Evolutionary conservation across 2,113 vertebrate species (phyloP), one percentile per base, ranked within the genome.

Genomic region (Callionymus lyra): DNA sequence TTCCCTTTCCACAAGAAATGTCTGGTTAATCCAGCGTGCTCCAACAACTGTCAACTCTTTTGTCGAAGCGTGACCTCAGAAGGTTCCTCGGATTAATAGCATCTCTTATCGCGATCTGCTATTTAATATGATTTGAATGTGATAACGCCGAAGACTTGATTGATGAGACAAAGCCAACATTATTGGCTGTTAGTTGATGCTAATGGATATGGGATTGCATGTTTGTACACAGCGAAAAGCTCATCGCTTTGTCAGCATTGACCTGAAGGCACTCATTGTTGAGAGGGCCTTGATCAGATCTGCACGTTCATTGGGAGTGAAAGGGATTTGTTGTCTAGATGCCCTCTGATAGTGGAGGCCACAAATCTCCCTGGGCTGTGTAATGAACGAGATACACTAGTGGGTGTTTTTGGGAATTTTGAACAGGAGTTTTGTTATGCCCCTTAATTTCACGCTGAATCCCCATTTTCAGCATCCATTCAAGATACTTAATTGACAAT

Each of bases 121-220:
- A 44, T 42, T 80, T 67, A 50, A 76, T 70, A 41, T 44, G 12
- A 59, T 69, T 73, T 73, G 62, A 61, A 65, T 59, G 55, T 64
- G 63, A 68, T 59, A 65, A 68, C 44, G 50, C 59, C 40, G 59
- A 34, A 50, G 64, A 69, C 62, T 37, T 38, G 46, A 75, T 47
- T 66, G 60, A 69, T 79, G 41, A 53, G 62, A 49, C 38, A 34
- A 57, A 62, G 31, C 34, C 12, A 11, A 13, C 35, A 43, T 10
- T 16, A 18, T 37, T 17, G 5, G 32, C 47, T 59, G 59, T 57
- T 56, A 56, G 10, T 59, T 33, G n/a, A 27, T 55, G 39, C 31
- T 54, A 47, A 72, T 65, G 65, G 61, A 65, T 72, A 50, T 31
- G 10, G 68, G 54, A 68, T 76, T 57, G 59, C 14, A 45, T 54